Conservation (phyloP, 2,113 vertebrate species). For the Pica pica region DNA sequence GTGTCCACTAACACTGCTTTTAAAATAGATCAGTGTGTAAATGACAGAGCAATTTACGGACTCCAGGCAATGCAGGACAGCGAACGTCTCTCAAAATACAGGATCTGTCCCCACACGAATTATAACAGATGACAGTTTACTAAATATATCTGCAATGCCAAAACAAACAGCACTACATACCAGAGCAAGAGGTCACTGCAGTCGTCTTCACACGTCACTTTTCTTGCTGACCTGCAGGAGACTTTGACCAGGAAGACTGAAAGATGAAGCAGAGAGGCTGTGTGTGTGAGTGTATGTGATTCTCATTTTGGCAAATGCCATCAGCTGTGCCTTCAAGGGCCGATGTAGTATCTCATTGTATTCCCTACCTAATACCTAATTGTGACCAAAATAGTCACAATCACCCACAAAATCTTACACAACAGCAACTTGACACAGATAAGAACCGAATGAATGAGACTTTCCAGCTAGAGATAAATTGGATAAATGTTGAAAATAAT, state of each 20-base stretch:
- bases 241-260: neutral
- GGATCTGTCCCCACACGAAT: neutral
- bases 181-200: conserved; percentile 7
- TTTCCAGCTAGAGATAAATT: neutral
- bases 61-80: neutral
- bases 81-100: neutral
- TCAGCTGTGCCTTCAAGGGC: neutral
- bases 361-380: neutral
- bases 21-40: conserved; percentile 10
- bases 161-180: conserved; percentile 6
- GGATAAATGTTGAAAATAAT: neutral
- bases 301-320: neutral
- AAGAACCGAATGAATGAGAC: neutral
- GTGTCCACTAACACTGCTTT: neutral
- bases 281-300: neutral
- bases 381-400: neutral
- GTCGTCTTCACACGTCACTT: neutral
- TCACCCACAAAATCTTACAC: neutral
- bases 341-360: neutral
- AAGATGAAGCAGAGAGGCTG: neutral
- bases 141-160: conserved; percentile 27
- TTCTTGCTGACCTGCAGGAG: neutral
- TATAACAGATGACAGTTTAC: conserved; percentile 22
- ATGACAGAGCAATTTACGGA: conserved; percentile 6
- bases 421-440: neutral